phyloP scores from a whole-genome alignment of 1,140 invertebrate genomes.

The Heliconius nattereri region DNA sequence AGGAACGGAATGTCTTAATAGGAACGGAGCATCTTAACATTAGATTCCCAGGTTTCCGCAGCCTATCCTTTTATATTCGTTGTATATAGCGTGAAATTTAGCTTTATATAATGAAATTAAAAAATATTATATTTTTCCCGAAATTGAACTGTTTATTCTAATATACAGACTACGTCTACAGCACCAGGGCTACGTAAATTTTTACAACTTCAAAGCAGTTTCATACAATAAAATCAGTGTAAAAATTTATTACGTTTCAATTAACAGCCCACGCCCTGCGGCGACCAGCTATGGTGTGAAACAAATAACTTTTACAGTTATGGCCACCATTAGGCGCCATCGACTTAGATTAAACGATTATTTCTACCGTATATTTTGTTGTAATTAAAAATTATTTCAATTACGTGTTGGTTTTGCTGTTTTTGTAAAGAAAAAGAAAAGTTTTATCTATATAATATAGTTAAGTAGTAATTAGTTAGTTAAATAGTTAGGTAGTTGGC shows the following conservation, averaged over 20 bases:
- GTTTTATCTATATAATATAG: background rate
- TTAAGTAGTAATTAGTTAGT: too few relatives aligned
- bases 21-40: too few relatives aligned
- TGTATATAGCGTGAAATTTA: too few relatives aligned
- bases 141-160: background rate
- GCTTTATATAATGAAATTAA: too few relatives aligned
- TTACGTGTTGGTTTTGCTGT: background rate
- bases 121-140: background rate
- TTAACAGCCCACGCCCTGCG: background rate
- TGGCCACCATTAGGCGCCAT: background rate
- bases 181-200: background rate
- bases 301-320: constrained; percentile 12
- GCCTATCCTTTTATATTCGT: too few relatives aligned
- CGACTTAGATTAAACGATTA: background rate
- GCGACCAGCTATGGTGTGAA: background rate
- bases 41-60: too few relatives aligned
- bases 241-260: background rate
- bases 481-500: too few relatives aligned
- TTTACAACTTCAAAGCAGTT: background rate
- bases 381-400: constrained; percentile 5
- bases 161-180: background rate
- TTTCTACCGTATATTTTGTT: background rate
- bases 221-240: background rate
- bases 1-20: too few relatives aligned
- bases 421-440: background rate